Evolutionary conservation across 1,140 invertebrate species (phyloP).

Genomic region (Berghia stephanieae): DNA sequence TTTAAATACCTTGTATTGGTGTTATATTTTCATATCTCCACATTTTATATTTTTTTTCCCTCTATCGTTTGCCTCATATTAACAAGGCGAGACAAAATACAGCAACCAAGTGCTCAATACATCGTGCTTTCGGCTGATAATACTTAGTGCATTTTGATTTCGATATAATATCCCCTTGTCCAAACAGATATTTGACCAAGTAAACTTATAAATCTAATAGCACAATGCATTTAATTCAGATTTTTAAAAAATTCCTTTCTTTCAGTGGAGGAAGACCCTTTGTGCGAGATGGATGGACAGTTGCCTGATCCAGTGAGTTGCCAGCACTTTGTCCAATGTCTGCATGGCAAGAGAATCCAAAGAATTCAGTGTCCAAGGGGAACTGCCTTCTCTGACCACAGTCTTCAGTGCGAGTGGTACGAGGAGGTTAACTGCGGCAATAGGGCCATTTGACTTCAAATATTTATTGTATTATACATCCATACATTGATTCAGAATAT

Average conservation of each 20-base stretch:
- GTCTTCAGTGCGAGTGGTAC: slow-evolving; percentile 42
- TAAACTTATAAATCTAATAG: not conserved
- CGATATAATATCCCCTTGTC: too few species aligned
- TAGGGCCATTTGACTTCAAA: slow-evolving; percentile 18
- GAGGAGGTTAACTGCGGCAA: slow-evolving; percentile 35
- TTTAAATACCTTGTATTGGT: too few species aligned
- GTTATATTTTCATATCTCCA: too few species aligned
- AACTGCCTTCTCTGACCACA: slow-evolving; percentile 39
- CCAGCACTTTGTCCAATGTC: slow-evolving; percentile 44
- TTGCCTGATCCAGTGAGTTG: slow-evolving; percentile 42
- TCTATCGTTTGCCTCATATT: too few species aligned
- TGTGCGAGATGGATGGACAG: slow-evolving; percentile 39
- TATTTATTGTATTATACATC: too few species aligned
- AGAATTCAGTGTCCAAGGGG: slow-evolving; percentile 42
- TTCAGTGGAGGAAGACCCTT: slow-evolving; percentile 43
- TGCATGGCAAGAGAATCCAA: slow-evolving; percentile 40
- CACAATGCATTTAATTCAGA: not conserved
- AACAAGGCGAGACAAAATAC: too few species aligned
- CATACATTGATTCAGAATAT: too few species aligned
- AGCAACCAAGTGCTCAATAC: too few species aligned
- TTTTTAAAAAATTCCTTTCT: not conserved
- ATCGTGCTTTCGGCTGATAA: too few species aligned
- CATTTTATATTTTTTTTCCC: too few species aligned
- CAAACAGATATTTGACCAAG: not conserved
- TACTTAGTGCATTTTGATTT: too few species aligned